A percentile compares a stretch with the other conserved stretches of the same genome.
These are phyloP conservation scores for Drosophila emarginata DNA, from an alignment of 2,888 invertebrate genomes.

Conservation along the genomic window DNA sequence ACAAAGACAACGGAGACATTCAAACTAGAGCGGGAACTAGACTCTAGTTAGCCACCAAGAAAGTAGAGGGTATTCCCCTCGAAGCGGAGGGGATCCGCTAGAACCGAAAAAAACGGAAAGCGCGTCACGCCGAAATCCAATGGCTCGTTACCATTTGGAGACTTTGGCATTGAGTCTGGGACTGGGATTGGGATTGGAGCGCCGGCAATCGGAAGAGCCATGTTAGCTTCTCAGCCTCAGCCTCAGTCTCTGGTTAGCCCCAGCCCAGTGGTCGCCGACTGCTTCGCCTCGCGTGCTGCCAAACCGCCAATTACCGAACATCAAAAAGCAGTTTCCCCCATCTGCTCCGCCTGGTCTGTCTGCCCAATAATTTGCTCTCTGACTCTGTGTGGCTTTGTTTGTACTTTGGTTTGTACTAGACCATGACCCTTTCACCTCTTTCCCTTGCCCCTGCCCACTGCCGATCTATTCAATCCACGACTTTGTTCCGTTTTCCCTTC, in stretches of 20 bases:
- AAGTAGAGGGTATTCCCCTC: neutral
- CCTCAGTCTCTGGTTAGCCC: neutral
- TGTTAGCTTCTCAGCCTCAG: constrained; percentile 33
- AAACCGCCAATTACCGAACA: constrained; percentile 77
- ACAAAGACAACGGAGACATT: constrained; percentile 57
- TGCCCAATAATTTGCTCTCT: constrained; percentile 10
- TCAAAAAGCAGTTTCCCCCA: constrained; percentile 73
- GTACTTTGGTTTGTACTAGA: constrained; percentile 49
- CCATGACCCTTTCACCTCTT: constrained; percentile 12
- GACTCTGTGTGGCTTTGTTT: constrained; percentile 61
- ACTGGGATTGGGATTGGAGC: constrained; percentile 36
- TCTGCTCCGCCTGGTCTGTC: constrained; percentile 47
- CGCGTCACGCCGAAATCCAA: constrained; percentile 73
- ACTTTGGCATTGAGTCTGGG: constrained; percentile 21
- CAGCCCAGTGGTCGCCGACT: constrained; percentile 25
- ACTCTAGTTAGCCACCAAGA: constrained; percentile 35
- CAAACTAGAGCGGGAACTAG: constrained; percentile 33
- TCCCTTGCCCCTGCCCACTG: constrained; percentile 13
- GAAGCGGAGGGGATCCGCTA: too few relatives aligned
- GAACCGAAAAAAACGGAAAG: constrained; percentile 55
- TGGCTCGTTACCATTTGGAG: constrained; percentile 69
- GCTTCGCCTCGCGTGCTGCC: constrained; percentile 72
- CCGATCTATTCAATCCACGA: neutral
- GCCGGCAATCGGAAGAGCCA: constrained; percentile 66
- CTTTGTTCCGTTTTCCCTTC: constrained; percentile 9